Conservation (phyloP, 2,113 vertebrate genomes). For the Sigmodon hispidus region DNA sequence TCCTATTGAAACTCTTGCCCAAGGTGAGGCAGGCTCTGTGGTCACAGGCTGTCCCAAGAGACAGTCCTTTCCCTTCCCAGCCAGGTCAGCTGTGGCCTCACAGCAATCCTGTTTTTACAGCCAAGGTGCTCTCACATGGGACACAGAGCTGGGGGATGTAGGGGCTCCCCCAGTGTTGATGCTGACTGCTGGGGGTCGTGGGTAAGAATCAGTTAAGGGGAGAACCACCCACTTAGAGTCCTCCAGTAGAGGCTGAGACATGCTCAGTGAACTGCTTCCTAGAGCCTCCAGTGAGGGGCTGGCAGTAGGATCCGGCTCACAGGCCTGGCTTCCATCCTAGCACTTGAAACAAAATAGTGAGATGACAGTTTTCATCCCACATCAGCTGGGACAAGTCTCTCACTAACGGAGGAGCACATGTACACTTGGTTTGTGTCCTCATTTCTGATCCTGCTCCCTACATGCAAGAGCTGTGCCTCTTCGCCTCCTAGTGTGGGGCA, state of each 20-base stretch:
- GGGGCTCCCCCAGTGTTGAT: not conserved
- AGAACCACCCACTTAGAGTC: not conserved
- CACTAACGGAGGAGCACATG: not conserved
- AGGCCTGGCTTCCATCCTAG: not conserved
- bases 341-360: not conserved
- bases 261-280: not conserved
- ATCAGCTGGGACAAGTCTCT: not conserved
- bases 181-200: too few species aligned
- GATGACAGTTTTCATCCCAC: not conserved
- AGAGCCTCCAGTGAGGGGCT: not conserved
- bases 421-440: not conserved
- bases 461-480: not conserved
- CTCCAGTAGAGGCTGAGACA: not conserved
- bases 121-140: not conserved
- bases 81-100: not conserved
- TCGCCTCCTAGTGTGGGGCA: not conserved
- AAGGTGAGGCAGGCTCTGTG: not conserved
- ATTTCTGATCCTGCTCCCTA: not conserved
- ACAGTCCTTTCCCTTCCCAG: not conserved
- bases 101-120: not conserved
- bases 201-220: not conserved
- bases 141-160: not conserved
- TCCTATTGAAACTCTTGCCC: not conserved
- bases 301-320: not conserved
- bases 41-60: not conserved